Evolutionary conservation across 2,888 invertebrate species (phyloP), one percentile per base, ranked within the genome.

Genomic region (Thyatira batis): DNA sequence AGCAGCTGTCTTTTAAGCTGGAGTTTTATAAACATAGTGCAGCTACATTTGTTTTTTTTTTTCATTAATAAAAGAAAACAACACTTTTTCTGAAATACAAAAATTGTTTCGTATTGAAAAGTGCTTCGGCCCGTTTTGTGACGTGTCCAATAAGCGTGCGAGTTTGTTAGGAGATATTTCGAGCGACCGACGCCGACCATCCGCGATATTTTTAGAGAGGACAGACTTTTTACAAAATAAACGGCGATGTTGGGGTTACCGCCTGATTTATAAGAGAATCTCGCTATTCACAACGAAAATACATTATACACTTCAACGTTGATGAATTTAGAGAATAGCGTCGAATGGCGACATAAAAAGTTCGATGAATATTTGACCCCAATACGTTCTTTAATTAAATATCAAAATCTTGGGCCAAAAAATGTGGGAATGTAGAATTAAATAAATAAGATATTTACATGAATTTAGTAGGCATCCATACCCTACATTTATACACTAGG

Each of bases 161-260:
- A 76, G 79, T 79, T 78, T 69, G 65, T 61, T 57, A 60, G 68
- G 75, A 79, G 84, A 82, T 89, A 88, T 89, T 90, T 85, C 73
- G 72, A 80, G 83, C 76, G 64, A 61, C 67, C 77, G 81, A 84
- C 87, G 89, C 85, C 83, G 81, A 78, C 85, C 81, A 78, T 71
- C 73, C 78, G 76, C 65, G 80, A 66, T 91, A 91, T 91, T 89
- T 91, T 87, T 91, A 90, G 90, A 84, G 78, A 79, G 76, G 85
- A 85, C 85, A 79, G 84, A 86, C 85, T 84, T 90, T 88, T 89
- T 88, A 89, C 87, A 88, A 89, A 90, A 89, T 87, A 88, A 85
- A 87, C 84, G 69, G 65, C 81, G 81, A 81, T 80, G 78, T 82
- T 84, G 76, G 79, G 74, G 80, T 81, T 81, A 81, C 76, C 65